These are phyloP conservation scores for Diacarnus erythraeanus DNA, from an alignment of 37 sponge, comb jelly and placozoan species.

Conservation along the genomic window DNA sequence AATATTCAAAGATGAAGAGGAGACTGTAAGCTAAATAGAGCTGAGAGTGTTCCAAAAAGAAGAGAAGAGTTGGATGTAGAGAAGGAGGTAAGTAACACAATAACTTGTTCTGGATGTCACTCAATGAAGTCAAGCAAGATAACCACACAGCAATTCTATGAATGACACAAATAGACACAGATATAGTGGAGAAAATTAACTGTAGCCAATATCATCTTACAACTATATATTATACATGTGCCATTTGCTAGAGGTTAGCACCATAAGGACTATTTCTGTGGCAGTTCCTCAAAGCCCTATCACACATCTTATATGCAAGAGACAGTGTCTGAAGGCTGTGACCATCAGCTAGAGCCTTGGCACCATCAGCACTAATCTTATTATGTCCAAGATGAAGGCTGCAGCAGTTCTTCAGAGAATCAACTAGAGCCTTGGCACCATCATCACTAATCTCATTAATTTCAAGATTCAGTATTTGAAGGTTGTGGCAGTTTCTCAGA, in stretches of 20 bases:
- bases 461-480: neutral
- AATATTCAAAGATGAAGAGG: no score
- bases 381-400: neutral
- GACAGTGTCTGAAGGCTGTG: neutral
- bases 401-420: neutral
- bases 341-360: neutral
- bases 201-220: no score
- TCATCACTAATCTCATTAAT: neutral
- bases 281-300: no score
- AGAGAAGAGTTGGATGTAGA: neutral
- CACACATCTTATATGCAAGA: neutral
- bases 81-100: neutral
- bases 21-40: no score
- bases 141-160: no score
- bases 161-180: no score
- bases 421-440: neutral
- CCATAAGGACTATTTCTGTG: no score
- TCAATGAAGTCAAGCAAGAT: no score
- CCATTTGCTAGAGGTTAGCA: no score
- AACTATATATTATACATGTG: no score
- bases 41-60: neutral
- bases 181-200: no score
- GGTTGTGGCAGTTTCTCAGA: neutral
- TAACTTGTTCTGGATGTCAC: no score
- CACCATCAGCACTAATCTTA: conserved; percentile 2